Conservation (phyloP, 2,113 vertebrate species). For the Lepisosteus osseus region DNA sequence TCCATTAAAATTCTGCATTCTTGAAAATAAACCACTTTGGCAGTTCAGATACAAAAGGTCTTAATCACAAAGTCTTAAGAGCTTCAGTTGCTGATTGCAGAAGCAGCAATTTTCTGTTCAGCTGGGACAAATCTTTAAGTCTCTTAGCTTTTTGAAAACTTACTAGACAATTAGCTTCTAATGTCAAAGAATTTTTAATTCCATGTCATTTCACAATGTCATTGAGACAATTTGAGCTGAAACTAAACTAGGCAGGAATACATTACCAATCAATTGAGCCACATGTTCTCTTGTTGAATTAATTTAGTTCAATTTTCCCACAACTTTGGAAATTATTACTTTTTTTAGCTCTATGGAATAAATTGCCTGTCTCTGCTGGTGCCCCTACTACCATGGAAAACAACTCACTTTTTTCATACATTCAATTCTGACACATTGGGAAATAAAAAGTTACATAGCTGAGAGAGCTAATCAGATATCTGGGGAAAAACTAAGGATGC, state of each 20-base stretch:
- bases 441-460: slow-evolving; percentile 11
- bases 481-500: slow-evolving; percentile 8
- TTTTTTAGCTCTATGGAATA: slow-evolving; percentile 11
- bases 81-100: not conserved
- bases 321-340: slow-evolving; percentile 15
- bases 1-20: too few species aligned
- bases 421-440: slow-evolving; percentile 28
- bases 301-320: slow-evolving; percentile 18
- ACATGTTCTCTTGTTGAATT: slow-evolving; percentile 1
- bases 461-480: slow-evolving; percentile 17
- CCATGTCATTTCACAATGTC: slow-evolving; percentile 18
- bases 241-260: slow-evolving; percentile 22
- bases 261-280: slow-evolving; percentile 16
- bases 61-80: not conserved
- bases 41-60: not conserved
- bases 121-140: not conserved
- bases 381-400: slow-evolving; percentile 19
- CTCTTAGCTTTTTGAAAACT: not conserved
- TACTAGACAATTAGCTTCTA: slow-evolving; percentile 20
- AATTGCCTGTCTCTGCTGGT: slow-evolving; percentile 18
- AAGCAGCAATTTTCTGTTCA: not conserved
- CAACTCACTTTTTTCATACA: slow-evolving; percentile 22
- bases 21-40: too few species aligned
- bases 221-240: slow-evolving; percentile 18
- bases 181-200: not conserved